phyloP scores from a whole-genome alignment of 2,888 invertebrate species.

The Eucera pruinosa region DNA sequence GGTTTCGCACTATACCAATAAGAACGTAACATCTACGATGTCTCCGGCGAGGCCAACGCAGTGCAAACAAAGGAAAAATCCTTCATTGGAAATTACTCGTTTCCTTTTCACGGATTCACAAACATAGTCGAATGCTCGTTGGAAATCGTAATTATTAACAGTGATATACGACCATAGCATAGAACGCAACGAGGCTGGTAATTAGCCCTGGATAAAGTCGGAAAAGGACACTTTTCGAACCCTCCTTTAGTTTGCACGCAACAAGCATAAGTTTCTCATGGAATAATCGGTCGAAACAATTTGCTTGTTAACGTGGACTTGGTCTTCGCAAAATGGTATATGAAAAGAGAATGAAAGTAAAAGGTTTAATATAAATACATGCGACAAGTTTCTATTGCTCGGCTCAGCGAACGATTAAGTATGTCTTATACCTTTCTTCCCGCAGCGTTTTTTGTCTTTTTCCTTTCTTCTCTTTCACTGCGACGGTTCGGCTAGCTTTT shows the following conservation, averaged over 20 bases:
- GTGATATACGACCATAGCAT: conserved; percentile 3
- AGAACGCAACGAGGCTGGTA: conserved; percentile 16
- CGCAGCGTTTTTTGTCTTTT: conserved; percentile 45
- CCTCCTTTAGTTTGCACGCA: conserved; percentile 21
- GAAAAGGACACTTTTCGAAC: conserved; percentile 37
- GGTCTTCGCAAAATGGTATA: background rate
- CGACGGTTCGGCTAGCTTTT: conserved; percentile 6
- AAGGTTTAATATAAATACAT: conserved; percentile 38
- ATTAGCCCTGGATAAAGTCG: conserved; percentile 38
- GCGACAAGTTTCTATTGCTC: conserved; percentile 60
- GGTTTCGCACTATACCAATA: background rate
- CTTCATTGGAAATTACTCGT: conserved; percentile 1
- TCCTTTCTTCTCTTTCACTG: conserved; percentile 8
- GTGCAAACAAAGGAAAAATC: conserved; percentile 11
- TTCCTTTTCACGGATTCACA: conserved; percentile 18
- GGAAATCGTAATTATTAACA: conserved; percentile 13
- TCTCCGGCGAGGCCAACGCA: background rate
- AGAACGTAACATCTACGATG: background rate
- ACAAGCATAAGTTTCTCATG: conserved; percentile 38
- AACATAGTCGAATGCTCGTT: background rate
- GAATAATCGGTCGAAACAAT: conserved; percentile 51
- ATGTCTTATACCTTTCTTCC: conserved; percentile 44
- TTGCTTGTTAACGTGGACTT: conserved; percentile 42
- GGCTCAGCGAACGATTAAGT: conserved; percentile 61
- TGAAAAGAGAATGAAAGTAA: background rate